phyloP scores from a whole-genome alignment of 2,888 invertebrate genomes.

The Heliconius erato region DNA sequence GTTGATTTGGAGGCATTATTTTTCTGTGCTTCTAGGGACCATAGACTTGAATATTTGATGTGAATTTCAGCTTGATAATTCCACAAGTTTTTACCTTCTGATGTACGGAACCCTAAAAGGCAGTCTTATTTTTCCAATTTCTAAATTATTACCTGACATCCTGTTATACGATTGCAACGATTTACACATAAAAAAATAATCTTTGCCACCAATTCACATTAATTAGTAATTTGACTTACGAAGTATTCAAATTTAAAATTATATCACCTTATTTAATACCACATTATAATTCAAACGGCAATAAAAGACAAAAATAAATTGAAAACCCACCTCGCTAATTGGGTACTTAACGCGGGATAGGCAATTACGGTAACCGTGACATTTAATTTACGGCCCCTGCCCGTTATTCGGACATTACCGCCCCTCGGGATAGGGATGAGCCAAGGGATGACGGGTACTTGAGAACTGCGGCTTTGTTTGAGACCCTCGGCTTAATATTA shows the following conservation, averaged over 20 bases:
- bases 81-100: no score
- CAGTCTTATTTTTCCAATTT: background rate
- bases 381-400: constrained; percentile 54
- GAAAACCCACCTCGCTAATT: constrained; percentile 53
- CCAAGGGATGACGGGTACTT: constrained; percentile 28
- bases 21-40: no score
- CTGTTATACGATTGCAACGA: background rate
- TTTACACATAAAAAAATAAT: background rate
- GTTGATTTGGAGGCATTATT: no score
- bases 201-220: background rate
- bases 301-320: constrained; percentile 39
- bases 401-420: constrained; percentile 41
- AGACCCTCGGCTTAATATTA: constrained; percentile 3
- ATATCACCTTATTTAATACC: background rate
- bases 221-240: background rate
- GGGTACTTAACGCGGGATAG: constrained; percentile 56
- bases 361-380: constrained; percentile 55
- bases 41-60: no score
- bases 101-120: no score
- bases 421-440: constrained; percentile 28
- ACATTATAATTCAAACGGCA: background rate
- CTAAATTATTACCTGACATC: background rate
- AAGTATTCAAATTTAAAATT: background rate
- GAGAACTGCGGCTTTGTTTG: constrained; percentile 33
- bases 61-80: no score